Evolutionary conservation across 2,797 vertebrate species (phyloP).

Genomic region (Oophaga sylvatica): DNA sequence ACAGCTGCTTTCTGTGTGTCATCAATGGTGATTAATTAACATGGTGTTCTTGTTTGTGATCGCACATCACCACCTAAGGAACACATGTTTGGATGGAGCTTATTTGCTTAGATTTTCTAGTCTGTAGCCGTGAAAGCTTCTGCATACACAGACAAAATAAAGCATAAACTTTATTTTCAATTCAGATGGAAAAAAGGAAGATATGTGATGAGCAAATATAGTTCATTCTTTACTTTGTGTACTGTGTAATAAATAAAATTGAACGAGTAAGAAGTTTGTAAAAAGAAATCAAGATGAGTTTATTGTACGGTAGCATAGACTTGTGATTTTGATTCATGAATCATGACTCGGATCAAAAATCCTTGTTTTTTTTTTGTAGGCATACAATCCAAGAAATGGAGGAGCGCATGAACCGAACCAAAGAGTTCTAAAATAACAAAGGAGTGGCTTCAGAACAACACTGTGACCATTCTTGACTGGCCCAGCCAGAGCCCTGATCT

Average conservation of each 20-base stretch:
- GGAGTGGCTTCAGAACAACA: too few relatives aligned
- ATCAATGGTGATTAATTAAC: conserved; percentile 66
- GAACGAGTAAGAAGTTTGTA: background rate
- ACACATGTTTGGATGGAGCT: conserved; percentile 52
- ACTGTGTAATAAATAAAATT: background rate
- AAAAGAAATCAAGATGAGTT: too few relatives aligned
- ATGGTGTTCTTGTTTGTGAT: conserved; percentile 57
- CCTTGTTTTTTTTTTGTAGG: too few relatives aligned
- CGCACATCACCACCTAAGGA: conserved; percentile 62
- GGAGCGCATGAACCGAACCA: too few relatives aligned
- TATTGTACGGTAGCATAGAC: too few relatives aligned
- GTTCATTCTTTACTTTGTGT: background rate
- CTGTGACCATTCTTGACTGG: too few relatives aligned
- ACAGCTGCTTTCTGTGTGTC: conserved; percentile 64
- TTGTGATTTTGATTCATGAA: too few relatives aligned
- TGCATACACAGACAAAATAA: conserved; percentile 6
- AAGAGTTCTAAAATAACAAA: too few relatives aligned
- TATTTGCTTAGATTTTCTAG: conserved; percentile 38
- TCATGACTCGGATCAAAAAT: too few relatives aligned
- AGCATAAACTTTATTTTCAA: conserved; percentile 19
- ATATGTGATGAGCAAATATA: background rate
- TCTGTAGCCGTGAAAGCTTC: background rate
- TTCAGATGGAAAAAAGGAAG: background rate
- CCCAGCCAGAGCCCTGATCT: too few relatives aligned
- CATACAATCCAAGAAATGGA: too few relatives aligned